Conservation (phyloP, 2,888 invertebrate species). For the Trichopoda pennipes region DNA sequence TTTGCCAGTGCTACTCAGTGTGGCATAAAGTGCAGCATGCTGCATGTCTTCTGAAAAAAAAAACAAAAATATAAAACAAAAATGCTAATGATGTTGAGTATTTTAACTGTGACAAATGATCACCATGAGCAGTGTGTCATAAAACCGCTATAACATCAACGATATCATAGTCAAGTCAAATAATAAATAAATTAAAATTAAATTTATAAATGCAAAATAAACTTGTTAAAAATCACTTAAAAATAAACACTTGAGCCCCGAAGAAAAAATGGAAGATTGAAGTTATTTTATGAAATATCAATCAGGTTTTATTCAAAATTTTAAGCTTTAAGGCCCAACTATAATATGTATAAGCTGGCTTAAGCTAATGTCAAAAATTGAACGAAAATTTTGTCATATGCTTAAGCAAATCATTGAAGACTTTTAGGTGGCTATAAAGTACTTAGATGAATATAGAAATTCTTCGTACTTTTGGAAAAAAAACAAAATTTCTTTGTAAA, state of each 20-base stretch:
- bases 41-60: slow-evolving; percentile 12
- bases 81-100: slow-evolving; percentile 61
- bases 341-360: too few species aligned
- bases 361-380: too few species aligned
- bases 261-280: background rate
- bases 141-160: slow-evolving; percentile 1
- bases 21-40: slow-evolving; percentile 50
- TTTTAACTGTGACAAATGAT: slow-evolving; percentile 54
- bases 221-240: slow-evolving; percentile 44
- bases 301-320: too few species aligned
- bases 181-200: slow-evolving; percentile 21
- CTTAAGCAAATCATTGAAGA: too few species aligned
- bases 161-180: slow-evolving; percentile 28
- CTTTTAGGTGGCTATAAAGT: too few species aligned
- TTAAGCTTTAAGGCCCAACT: too few species aligned
- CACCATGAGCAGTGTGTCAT: slow-evolving; percentile 7
- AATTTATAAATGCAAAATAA: background rate
- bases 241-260: slow-evolving; percentile 2
- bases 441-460: too few species aligned
- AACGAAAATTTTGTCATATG: too few species aligned
- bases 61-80: background rate
- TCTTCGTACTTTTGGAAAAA: too few species aligned
- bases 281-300: too few species aligned
- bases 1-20: slow-evolving; percentile 13
- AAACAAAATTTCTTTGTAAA: too few species aligned